Conservation (phyloP, 2,113 vertebrate genomes). For the Rissa tridactyla region DNA sequence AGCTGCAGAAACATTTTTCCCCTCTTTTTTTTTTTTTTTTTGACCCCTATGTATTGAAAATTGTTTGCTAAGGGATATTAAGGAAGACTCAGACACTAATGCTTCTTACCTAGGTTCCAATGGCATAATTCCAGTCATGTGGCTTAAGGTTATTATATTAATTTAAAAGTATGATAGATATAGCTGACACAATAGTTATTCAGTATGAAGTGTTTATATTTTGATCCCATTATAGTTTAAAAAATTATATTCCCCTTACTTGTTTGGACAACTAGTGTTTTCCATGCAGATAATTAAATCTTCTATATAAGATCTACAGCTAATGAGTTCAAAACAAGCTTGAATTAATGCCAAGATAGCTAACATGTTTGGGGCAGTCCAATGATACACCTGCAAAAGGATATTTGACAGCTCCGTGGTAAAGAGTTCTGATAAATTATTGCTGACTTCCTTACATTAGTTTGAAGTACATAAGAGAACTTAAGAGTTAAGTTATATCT, state of each 20-base stretch:
- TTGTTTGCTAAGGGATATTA: not conserved
- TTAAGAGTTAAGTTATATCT: not conserved
- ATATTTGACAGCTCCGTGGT: not conserved
- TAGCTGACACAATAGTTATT: not conserved
- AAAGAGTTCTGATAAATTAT: not conserved
- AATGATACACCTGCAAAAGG: not conserved
- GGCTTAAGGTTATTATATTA: not conserved
- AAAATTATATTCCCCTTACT: not conserved
- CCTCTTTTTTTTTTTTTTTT: not conserved
- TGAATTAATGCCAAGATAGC: not conserved
- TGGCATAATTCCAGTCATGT: not conserved
- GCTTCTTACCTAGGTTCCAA: not conserved
- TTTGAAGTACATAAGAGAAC: not conserved
- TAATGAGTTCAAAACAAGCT: slow-evolving; percentile 19
- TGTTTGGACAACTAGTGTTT: not conserved
- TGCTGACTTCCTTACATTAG: not conserved
- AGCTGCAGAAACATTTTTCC: not conserved
- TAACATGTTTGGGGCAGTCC: not conserved
- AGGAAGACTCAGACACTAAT: not conserved
- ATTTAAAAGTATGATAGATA: not conserved
- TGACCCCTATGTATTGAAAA: not conserved
- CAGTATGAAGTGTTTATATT: not conserved
- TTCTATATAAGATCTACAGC: not conserved
- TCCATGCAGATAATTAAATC: not conserved
- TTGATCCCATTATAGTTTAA: not conserved